Evolutionary conservation across 2,113 vertebrate species (phyloP).

Genomic region (Gracilinanus agilis): DNA sequence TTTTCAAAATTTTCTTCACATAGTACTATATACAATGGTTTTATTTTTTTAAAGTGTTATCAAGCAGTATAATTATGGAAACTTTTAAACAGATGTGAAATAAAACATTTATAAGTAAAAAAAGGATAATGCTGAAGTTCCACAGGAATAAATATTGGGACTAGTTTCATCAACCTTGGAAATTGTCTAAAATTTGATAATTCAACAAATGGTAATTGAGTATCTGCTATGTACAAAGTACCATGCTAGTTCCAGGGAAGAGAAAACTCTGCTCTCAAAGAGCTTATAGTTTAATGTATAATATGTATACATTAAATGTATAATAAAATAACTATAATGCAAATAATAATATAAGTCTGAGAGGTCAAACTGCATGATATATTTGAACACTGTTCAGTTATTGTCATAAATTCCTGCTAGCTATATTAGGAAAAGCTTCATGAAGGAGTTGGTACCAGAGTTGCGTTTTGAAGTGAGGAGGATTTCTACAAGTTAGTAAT

Average conservation of each 20-base stretch:
- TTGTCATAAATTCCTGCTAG: background rate
- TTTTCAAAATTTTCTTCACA: no score
- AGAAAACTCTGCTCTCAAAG: conserved; percentile 6
- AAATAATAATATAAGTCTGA: background rate
- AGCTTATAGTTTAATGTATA: background rate
- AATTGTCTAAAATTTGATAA: background rate
- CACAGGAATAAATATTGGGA: background rate
- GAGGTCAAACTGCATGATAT: background rate
- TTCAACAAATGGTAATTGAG: conserved; percentile 4
- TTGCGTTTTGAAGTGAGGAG: background rate
- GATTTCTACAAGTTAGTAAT: background rate
- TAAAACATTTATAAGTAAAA: background rate
- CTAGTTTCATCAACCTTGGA: background rate
- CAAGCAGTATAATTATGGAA: background rate
- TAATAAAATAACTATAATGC: background rate
- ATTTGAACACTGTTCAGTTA: background rate
- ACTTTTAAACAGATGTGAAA: background rate
- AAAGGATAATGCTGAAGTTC: background rate
- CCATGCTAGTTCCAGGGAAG: background rate
- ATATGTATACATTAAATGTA: no score
- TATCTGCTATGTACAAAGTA: background rate
- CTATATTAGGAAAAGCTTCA: background rate
- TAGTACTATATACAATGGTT: background rate
- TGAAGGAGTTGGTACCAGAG: background rate
- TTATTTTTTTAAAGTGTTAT: background rate